Evolutionary conservation across 2,797 vertebrate genomes (phyloP).

Genomic region (Sebastes iracundus): DNA sequence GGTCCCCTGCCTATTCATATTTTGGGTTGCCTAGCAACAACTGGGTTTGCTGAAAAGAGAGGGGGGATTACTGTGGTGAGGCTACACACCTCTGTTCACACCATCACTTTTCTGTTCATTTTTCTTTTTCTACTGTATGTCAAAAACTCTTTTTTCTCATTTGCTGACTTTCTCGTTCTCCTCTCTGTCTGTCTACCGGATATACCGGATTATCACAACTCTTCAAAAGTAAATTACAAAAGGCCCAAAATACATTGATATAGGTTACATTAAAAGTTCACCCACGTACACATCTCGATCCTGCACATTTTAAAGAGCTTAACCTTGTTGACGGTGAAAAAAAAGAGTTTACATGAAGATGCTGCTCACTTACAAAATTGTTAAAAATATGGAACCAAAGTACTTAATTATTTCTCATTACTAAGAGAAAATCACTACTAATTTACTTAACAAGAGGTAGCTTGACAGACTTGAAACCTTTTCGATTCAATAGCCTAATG

Average conservation of each 20-base stretch:
- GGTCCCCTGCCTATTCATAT: constrained; percentile 76
- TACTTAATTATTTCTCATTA: background rate
- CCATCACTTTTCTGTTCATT: constrained; percentile 17
- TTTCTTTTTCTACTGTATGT: constrained; percentile 16
- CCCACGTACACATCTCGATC: too few species aligned
- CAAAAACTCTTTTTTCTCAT: constrained; percentile 6
- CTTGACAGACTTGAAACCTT: background rate
- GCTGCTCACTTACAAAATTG: background rate
- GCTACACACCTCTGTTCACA: constrained; percentile 56
- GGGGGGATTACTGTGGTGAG: constrained; percentile 57
- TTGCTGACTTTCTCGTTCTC: background rate
- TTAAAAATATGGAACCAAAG: background rate
- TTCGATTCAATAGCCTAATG: background rate
- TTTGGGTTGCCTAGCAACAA: constrained; percentile 81
- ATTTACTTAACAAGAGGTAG: background rate
- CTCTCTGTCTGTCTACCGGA: background rate
- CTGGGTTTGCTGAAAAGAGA: constrained; percentile 50
- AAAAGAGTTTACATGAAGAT: background rate
- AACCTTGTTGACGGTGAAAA: too few species aligned
- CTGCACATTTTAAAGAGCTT: too few species aligned
- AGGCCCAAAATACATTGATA: too few species aligned
- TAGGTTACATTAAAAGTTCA: too few species aligned
- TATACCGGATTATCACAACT: too few species aligned
- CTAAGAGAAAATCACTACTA: background rate
- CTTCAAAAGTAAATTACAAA: too few species aligned